A percentile compares a stretch with the other conserved stretches of the same genome.
Evolutionary conservation across 2,797 vertebrate genomes (phyloP).

Genomic region (Danio jaintianensis): DNA sequence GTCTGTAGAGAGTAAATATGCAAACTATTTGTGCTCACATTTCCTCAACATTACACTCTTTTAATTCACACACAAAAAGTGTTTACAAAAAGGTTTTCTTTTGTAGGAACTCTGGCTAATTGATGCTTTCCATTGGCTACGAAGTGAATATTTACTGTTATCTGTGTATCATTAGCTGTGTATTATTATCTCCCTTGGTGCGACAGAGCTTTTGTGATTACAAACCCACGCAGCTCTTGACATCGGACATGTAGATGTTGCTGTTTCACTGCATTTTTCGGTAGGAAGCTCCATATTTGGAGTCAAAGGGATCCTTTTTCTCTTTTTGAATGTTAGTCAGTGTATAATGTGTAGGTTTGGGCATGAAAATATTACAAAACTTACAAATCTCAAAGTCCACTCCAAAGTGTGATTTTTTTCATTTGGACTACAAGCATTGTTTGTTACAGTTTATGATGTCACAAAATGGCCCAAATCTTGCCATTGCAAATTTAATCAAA

Average conservation of each 20-base stretch:
- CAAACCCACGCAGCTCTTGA: conserved; percentile 3
- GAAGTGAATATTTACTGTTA: conserved; percentile 13
- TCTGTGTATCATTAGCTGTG: conserved; percentile 11
- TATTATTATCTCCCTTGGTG: conserved; percentile 12
- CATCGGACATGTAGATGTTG: background rate
- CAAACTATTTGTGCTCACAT: background rate
- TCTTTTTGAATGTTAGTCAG: too few relatives aligned
- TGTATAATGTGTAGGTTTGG: too few relatives aligned
- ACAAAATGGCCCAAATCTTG: too few relatives aligned
- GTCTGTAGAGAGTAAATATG: background rate
- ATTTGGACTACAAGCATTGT: too few relatives aligned
- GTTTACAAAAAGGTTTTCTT: conserved; percentile 11
- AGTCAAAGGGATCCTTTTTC: too few relatives aligned
- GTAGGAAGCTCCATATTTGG: background rate
- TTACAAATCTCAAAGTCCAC: too few relatives aligned
- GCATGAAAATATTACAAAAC: too few relatives aligned
- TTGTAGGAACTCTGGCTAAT: background rate
- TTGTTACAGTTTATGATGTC: too few relatives aligned
- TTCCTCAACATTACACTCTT: background rate
- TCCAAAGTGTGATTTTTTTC: too few relatives aligned
- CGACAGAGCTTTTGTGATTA: background rate
- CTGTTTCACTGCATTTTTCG: background rate
- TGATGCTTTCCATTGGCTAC: background rate
- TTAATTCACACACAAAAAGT: background rate
- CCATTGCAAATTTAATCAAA: too few relatives aligned